Evolutionary conservation across 2,888 invertebrate species (phyloP).

Genomic region (Strigamia crassipes): DNA sequence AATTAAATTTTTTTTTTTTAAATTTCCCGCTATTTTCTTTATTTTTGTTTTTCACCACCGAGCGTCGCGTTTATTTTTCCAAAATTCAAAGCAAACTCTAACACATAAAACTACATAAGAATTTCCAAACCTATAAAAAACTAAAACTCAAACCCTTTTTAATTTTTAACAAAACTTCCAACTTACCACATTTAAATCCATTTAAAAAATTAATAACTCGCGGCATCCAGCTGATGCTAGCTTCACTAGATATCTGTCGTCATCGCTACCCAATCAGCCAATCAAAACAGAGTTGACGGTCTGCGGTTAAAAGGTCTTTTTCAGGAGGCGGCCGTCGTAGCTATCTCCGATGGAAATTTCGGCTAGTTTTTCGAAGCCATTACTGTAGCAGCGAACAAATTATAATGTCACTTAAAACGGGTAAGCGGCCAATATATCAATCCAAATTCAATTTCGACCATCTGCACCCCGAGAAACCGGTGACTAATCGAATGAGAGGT

Average conservation of each 20-base stretch:
- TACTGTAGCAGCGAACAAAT: not conserved
- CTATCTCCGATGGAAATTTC: not conserved
- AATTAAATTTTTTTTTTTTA: too few relatives aligned
- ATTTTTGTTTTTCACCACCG: too few relatives aligned
- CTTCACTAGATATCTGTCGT: not conserved
- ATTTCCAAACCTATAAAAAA: too few relatives aligned
- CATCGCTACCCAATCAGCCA: not conserved
- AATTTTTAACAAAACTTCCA: too few relatives aligned
- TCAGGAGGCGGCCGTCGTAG: not conserved
- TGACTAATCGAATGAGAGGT: not conserved
- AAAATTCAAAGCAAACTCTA: too few relatives aligned
- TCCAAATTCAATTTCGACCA: not conserved
- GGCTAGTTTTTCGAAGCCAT: not conserved
- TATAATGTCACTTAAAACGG: slow-evolving; percentile 16
- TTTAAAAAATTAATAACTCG: too few relatives aligned
- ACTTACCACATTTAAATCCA: too few relatives aligned
- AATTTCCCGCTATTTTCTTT: too few relatives aligned
- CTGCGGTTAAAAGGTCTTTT: not conserved
- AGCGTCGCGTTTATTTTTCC: too few relatives aligned
- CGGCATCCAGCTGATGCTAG: too few relatives aligned
- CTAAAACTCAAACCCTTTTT: too few relatives aligned
- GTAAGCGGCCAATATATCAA: not conserved
- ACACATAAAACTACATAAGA: too few relatives aligned
- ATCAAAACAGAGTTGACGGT: not conserved
- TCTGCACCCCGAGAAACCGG: not conserved